Base-by-base conservation (phyloP, 2,888 invertebrate genomes). In the Pseudococcus jackbeardsleyi region DNA sequence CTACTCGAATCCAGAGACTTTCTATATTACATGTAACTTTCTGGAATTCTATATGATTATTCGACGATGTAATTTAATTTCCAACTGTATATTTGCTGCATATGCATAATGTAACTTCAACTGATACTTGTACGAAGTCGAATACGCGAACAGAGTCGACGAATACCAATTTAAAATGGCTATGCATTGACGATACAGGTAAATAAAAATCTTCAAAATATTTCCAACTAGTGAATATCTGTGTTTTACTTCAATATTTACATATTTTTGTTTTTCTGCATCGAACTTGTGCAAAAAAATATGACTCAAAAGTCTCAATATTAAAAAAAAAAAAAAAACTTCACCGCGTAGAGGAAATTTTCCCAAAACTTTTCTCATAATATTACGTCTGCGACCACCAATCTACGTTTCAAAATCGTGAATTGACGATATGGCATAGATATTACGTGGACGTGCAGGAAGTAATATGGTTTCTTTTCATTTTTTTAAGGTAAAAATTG, bases 41-140 rank as follows among this genome's bases (percentile, higher is more conserved):
- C 64, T 64, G 64, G 64, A 64, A 64, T 64, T 64, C 64, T 22
- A 64, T 64, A 64, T 19, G 19, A 59, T 59, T n/a, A 59, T 59
- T n/a, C 59, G 22, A 64, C 22, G 64, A 64, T 64, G 22, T 19
- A 22, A 64, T 64, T 54, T n/a, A 17, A 64, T 19, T 59, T 59
- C 7, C n/a, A 59, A 22, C 6, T 15, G 19, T 22, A 22, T 64
- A 64, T 22, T 64, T 64, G 64, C 19, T 64, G 3, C 8, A 9
- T 64, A 9, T 64, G 19, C 64, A 22, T 22, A 64, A 64, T 15
- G 59, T 59, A 17, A 33, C 26, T 33, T 33, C 1, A 33, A 33
- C 26, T 33, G 26, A 3, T 33, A 33, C 26, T 33, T 33, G 26
- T 33, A 33, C 26, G 26, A 33, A 33, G 26, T 33, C 26, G 26